These are phyloP conservation scores for Pseudoatta argentina DNA, from an alignment of 1,140 invertebrate species.

Conservation along the genomic window DNA sequence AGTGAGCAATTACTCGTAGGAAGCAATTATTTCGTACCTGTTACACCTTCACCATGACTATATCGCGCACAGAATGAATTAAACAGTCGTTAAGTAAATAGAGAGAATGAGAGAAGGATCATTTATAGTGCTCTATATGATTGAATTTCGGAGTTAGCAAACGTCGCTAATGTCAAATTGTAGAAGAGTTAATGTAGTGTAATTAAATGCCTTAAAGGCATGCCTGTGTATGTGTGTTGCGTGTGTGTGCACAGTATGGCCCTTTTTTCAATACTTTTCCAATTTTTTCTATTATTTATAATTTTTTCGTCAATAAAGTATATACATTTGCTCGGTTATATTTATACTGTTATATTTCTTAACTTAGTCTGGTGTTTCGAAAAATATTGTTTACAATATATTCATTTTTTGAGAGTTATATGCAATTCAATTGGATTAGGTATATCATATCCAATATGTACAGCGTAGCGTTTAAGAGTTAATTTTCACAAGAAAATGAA, in stretches of 20 bases:
- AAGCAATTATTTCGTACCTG: slow-evolving; percentile 49
- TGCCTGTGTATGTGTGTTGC: no score
- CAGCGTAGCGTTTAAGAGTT: background rate
- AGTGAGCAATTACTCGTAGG: slow-evolving; percentile 54
- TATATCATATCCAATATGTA: no score
- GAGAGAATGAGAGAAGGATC: slow-evolving; percentile 5
- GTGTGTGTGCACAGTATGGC: no score
- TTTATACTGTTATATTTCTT: no score
- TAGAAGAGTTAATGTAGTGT: background rate
- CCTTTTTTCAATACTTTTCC: no score
- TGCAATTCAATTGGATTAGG: no score
- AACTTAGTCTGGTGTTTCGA: no score
- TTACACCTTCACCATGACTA: slow-evolving; percentile 26
- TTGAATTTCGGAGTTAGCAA: background rate
- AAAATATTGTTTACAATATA: no score
- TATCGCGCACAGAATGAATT: slow-evolving; percentile 47
- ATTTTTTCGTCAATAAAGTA: no score
- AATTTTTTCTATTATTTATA: no score
- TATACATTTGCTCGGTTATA: no score
- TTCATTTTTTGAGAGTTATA: no score
- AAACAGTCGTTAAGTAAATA: background rate
- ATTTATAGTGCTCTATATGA: background rate
- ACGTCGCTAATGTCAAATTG: background rate
- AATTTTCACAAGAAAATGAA: background rate
- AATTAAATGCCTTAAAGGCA: background rate